Conservation (phyloP, 2,888 invertebrate genomes). For the Aleiodes alternator region DNA sequence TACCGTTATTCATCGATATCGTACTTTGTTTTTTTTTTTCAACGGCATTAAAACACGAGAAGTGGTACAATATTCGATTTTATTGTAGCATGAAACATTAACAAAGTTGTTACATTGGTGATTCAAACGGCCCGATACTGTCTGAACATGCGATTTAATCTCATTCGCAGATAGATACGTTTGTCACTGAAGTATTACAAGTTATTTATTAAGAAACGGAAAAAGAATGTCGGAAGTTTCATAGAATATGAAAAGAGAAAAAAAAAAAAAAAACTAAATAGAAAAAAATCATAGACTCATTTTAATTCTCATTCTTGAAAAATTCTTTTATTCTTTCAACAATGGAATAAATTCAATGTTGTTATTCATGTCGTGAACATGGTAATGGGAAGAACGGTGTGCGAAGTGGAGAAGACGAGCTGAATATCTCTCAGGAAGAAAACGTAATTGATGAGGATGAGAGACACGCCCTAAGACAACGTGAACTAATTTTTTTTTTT, state of each 20-base stretch:
- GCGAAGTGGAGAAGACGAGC: conserved; percentile 28
- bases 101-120: background rate
- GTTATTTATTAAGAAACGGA: too few species aligned
- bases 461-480: conserved; percentile 51
- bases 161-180: background rate
- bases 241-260: too few species aligned
- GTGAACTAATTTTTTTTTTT: conserved; percentile 11
- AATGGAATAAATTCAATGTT: background rate
- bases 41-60: conserved; percentile 3
- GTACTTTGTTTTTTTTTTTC: conserved; percentile 2
- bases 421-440: conserved; percentile 23
- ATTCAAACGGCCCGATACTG: conserved; percentile 2
- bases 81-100: conserved; percentile 14
- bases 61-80: background rate
- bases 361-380: conserved; percentile 33
- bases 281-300: too few species aligned
- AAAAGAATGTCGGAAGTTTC: too few species aligned
- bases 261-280: too few species aligned
- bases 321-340: too few species aligned
- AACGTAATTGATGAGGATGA: conserved; percentile 33
- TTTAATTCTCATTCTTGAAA: too few species aligned
- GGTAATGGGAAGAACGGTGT: conserved; percentile 42
- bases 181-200: conserved; percentile 4
- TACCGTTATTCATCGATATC: conserved; percentile 34
- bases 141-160: background rate